Conservation (phyloP, 2,797 vertebrate genomes). For the Halcyon smyrnensis region DNA sequence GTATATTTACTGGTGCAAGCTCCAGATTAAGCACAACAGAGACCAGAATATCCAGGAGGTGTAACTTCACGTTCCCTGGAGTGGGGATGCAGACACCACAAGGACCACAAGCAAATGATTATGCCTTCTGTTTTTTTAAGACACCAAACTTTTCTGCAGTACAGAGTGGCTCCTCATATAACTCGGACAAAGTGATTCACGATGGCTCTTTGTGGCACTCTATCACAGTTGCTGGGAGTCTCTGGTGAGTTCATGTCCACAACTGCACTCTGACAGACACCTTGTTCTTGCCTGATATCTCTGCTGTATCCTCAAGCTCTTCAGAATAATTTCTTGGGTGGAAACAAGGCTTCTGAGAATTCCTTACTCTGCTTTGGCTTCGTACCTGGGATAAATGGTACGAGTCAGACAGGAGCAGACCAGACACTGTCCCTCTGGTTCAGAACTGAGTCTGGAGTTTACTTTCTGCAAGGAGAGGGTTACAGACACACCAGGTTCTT, state of each 20-base stretch:
- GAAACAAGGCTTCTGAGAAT: background rate
- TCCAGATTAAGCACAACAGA: background rate
- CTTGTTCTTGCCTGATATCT: background rate
- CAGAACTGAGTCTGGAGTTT: background rate
- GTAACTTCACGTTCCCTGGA: background rate
- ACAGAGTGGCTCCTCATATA: background rate
- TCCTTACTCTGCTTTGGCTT: background rate
- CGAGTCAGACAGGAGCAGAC: background rate
- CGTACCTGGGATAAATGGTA: background rate
- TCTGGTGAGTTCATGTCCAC: fast-evolving
- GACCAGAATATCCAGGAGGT: background rate
- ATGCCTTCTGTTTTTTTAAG: background rate
- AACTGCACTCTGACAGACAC: background rate
- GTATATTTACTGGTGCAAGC: background rate
- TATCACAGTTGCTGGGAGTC: background rate
- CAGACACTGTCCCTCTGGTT: background rate
- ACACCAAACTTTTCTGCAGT: background rate
- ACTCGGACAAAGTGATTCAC: background rate
- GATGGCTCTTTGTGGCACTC: background rate
- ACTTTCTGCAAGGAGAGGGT: background rate
- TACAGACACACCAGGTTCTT: background rate
- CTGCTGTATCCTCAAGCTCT: background rate
- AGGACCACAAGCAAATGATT: background rate
- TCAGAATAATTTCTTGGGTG: background rate
- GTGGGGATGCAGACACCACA: background rate